Evolutionary conservation across 2,113 vertebrate genomes (phyloP), one percentile per base, ranked within the genome.

Genomic region (Lates calcarifer): DNA sequence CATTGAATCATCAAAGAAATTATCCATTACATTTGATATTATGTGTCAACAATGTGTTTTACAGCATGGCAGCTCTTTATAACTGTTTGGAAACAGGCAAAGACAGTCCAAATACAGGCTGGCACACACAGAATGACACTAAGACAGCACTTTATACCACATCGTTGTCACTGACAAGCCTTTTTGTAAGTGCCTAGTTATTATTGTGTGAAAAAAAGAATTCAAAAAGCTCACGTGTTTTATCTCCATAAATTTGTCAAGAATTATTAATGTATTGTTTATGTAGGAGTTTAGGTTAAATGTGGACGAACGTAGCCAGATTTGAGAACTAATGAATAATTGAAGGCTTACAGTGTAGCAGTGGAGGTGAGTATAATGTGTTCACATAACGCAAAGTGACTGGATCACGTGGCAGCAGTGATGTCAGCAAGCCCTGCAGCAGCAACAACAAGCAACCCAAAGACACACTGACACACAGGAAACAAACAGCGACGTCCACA

Each of bases 41-140:
- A 53, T 53, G 11, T 31, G 28, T 66, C 61, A 77, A 39, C 33
- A 41, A 26, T 49, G 39, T 35, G 31, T 75, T 72, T 69, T 28
- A 60, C 72, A 83, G 56, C 73, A 66, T 33, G 31, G 58, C 72
- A 68, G 81, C 74, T 79, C 75, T 82, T 73, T 55, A 45, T 31
- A 84, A 78, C 72, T 66, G 67, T 65, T 69, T 61, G 31, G 64
- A 77, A 56, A 70, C 47, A 58, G 53, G 49, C 66, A 81, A 56
- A 71, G 58, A 79, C 55, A 65, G 33, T 80, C 79, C 81, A 79
- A 37, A 75, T 14, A 61, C 65, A 78, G 47, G 43, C 74, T 69
- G 61, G 47, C 71, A 61, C 74, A 78, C 66, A 69, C 22, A 87
- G 56, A 39, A 58, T 65, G 51, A 80, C 81, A 80, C 78, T 6